phyloP scores from a whole-genome alignment of 2,797 vertebrate species.

The Masticophis lateralis region DNA sequence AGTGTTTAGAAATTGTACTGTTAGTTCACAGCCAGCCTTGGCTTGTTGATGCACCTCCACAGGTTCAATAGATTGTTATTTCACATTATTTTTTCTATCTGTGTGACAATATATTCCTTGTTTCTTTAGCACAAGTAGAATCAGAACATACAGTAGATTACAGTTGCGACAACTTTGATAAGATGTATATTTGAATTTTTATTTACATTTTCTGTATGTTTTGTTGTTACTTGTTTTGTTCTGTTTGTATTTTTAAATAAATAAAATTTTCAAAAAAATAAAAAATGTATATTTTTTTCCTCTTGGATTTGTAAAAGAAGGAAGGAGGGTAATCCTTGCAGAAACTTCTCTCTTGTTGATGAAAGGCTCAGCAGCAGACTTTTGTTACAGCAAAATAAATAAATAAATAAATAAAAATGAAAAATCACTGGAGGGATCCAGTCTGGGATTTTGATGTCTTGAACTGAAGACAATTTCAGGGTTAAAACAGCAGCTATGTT shows the following conservation, averaged over 20 bases:
- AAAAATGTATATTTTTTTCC: no score
- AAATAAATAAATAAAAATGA: not conserved
- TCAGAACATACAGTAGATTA: no score
- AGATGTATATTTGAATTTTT: no score
- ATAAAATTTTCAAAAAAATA: no score
- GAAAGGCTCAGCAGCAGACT: not conserved
- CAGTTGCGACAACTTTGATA: no score
- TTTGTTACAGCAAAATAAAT: not conserved
- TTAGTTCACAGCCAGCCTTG: not conserved
- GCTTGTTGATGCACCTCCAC: not conserved
- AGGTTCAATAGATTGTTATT: not conserved
- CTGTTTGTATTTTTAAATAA: no score
- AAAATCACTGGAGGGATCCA: not conserved
- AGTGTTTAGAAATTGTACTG: not conserved
- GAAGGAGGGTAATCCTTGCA: not conserved
- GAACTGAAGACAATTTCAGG: not conserved
- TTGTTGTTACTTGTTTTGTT: no score
- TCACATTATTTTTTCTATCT: not conserved
- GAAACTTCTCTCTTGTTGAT: not conserved
- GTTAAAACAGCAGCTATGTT: not conserved
- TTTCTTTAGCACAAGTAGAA: not conserved
- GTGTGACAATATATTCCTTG: not conserved
- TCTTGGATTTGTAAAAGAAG: not conserved
- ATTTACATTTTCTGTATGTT: no score
- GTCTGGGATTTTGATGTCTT: not conserved